Evolutionary conservation across 2,113 vertebrate genomes (phyloP).

Genomic region (Pao palembangensis): DNA sequence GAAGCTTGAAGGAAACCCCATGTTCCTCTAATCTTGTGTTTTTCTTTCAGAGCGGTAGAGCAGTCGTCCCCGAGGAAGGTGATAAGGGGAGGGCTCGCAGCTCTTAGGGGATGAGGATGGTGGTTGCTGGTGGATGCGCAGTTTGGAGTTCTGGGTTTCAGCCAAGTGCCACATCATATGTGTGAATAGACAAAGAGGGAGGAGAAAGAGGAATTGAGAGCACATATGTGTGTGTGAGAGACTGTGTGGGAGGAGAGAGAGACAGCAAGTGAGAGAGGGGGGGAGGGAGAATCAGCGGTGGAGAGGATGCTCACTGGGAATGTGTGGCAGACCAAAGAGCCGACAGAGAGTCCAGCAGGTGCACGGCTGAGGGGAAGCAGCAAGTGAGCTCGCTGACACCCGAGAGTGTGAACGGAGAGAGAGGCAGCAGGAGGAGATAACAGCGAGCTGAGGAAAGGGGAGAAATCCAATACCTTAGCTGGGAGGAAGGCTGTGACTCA

Average conservation of each 20-base stretch:
- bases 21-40: constrained; percentile 14
- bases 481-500: constrained; percentile 47
- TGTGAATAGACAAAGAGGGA: constrained; percentile 2
- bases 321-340: constrained; percentile 40
- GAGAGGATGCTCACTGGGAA: constrained; percentile 47
- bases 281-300: constrained; percentile 24
- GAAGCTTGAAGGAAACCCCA: constrained; percentile 34
- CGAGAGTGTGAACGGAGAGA: background rate
- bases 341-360: constrained; percentile 57
- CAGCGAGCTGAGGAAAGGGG: constrained; percentile 7
- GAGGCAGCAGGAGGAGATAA: constrained; percentile 2
- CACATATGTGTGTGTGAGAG: constrained; percentile 25
- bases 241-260: constrained; percentile 42
- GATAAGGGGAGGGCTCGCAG: constrained; percentile 15
- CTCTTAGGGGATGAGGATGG: constrained; percentile 20
- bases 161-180: constrained; percentile 4
- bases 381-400: constrained; percentile 24
- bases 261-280: constrained; percentile 27
- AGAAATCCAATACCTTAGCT: constrained; percentile 8
- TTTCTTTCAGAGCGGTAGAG: constrained; percentile 22
- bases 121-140: background rate
- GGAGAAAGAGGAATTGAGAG: constrained; percentile 43
- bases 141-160: constrained; percentile 1
- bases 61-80: constrained; percentile 5
- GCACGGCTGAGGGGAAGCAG: constrained; percentile 34